phyloP scores from a whole-genome alignment of 2,888 invertebrate species.

The Brachyptera risi region DNA sequence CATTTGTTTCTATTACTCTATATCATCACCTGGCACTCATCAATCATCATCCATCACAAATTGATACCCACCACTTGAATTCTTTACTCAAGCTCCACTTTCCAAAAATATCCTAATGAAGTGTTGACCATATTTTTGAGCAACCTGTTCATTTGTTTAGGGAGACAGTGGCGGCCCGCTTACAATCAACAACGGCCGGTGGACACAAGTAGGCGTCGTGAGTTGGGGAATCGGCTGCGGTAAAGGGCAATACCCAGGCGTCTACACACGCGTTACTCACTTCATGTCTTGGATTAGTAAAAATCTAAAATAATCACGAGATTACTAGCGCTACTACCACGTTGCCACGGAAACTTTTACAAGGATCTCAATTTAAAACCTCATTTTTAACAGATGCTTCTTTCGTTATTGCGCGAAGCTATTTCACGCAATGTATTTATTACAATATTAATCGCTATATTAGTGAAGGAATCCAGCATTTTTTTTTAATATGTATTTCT shows the following conservation, averaged over 20 bases:
- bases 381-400: too few relatives aligned
- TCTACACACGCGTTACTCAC: slow-evolving; percentile 79
- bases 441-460: slow-evolving; percentile 6
- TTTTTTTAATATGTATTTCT: too few relatives aligned
- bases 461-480: slow-evolving; percentile 8
- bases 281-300: slow-evolving; percentile 84
- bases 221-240: slow-evolving; percentile 92
- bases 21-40: too few relatives aligned
- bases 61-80: too few relatives aligned
- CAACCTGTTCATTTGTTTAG: too few relatives aligned
- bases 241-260: slow-evolving; percentile 87
- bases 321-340: not conserved
- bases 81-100: too few relatives aligned
- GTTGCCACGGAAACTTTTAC: not conserved
- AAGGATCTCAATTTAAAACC: too few relatives aligned
- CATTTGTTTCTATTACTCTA: too few relatives aligned
- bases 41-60: too few relatives aligned
- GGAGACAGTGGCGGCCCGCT: slow-evolving; percentile 87
- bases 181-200: slow-evolving; percentile 71
- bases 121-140: too few relatives aligned
- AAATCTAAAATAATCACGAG: slow-evolving; percentile 71
- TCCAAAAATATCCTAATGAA: too few relatives aligned
- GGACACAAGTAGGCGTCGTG: slow-evolving; percentile 83
- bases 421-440: not conserved
- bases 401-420: not conserved